Conservation (phyloP, 1,140 invertebrate genomes). For the Yoshiicerus persimilis region DNA sequence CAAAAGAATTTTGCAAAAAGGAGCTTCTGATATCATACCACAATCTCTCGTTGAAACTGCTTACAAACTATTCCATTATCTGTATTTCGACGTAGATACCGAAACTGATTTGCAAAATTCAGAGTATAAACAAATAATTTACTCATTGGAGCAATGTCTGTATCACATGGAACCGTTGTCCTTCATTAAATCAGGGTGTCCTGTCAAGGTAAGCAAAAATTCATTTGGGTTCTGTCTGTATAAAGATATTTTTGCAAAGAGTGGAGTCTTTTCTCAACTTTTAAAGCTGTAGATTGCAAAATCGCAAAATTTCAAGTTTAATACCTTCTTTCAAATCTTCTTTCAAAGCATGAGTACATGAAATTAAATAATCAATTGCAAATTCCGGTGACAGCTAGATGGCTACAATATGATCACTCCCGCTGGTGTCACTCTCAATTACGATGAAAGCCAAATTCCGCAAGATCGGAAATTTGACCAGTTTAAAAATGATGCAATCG, state of each 20-base stretch:
- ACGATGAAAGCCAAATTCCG: neutral
- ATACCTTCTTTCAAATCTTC: no score
- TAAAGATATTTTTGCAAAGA: no score
- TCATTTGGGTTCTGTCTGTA: no score
- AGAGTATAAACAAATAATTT: neutral
- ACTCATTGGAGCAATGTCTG: neutral
- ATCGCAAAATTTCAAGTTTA: no score
- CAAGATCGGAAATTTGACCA: neutral
- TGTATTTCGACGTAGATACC: neutral
- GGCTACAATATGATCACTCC: neutral
- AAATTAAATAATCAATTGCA: no score
- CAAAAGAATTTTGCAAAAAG: neutral
- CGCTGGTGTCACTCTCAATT: neutral
- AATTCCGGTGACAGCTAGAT: neutral
- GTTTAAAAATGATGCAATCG: neutral
- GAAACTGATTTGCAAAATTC: neutral
- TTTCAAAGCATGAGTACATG: neutral
- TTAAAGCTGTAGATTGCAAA: no score
- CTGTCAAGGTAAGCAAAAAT: neutral
- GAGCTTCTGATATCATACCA: neutral
- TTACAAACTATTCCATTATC: neutral
- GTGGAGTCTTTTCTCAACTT: no score
- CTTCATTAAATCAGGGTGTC: neutral
- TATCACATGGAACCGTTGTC: neutral
- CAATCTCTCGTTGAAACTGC: neutral